phyloP scores from a whole-genome alignment of 2,888 invertebrate genomes.

The Ennomos fuscantarius region DNA sequence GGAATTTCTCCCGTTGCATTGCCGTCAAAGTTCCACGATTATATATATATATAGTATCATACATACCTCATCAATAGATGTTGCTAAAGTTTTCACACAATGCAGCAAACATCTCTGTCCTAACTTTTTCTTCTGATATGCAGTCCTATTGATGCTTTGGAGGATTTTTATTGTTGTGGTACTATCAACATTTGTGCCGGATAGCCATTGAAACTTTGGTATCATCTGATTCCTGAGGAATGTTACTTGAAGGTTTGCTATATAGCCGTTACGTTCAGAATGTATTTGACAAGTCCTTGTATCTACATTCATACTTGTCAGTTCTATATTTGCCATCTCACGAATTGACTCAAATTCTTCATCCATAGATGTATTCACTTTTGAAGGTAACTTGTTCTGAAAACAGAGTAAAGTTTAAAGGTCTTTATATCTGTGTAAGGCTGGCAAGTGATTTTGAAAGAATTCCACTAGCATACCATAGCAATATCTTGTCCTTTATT shows the following conservation, averaged over 20 bases:
- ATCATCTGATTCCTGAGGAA: slow-evolving; percentile 85
- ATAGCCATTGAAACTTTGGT: slow-evolving; percentile 81
- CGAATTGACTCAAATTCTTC: slow-evolving; percentile 82
- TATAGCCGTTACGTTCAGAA: slow-evolving; percentile 81
- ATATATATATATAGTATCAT: neutral
- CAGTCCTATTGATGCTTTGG: slow-evolving; percentile 92
- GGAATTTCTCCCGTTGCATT: too few species aligned
- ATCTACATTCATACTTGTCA: slow-evolving; percentile 85
- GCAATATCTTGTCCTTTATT: slow-evolving; percentile 70
- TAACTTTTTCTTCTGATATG: slow-evolving; percentile 92
- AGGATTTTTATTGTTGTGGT: slow-evolving; percentile 89
- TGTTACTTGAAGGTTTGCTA: slow-evolving; percentile 83
- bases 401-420: slow-evolving; percentile 29
- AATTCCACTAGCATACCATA: slow-evolving; percentile 56
- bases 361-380: slow-evolving; percentile 70
- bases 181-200: slow-evolving; percentile 87
- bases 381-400: slow-evolving; percentile 69
- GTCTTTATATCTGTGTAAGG: too few species aligned
- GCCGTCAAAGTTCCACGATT: too few species aligned
- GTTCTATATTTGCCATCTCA: slow-evolving; percentile 81
- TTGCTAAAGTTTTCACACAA: slow-evolving; percentile 87
- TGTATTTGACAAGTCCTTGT: slow-evolving; percentile 86
- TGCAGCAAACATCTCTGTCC: slow-evolving; percentile 95
- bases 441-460: too few species aligned
- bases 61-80: slow-evolving; percentile 77